Base-by-base conservation (phyloP, 2,113 vertebrate genomes). In the Neofelis nebulosa region DNA sequence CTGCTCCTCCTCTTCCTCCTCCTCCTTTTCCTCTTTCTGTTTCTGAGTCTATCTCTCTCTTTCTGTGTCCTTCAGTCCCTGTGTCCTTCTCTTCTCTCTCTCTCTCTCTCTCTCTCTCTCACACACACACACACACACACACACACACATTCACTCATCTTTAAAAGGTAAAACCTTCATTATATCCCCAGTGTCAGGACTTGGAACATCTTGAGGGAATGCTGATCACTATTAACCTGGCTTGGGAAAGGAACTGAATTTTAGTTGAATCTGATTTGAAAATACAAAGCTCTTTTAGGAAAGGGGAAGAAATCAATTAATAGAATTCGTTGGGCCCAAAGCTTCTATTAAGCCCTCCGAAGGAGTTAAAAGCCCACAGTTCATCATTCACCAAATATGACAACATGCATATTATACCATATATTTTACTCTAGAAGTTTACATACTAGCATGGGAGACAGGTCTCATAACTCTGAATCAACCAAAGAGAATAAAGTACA, bases 181-280 rank as follows among this genome's bases (percentile, higher is more conserved):
- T 69, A 10, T 61, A 38, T 94, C 55, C 69, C 74, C 74, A 73
- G n/a, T 66, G 57, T 86, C 79, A 93, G 50, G 41, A 84, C 71
- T 31, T 95, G 85, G 33, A 15, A 15, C 33, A 73, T 63, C 27
- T 80, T 82, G 86, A 87, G 31, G 68, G 79, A 27, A 38, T 41
- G 80, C 33, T 55, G 33, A 85, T 21, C 31, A 18, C 68, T 12
- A 21, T 69, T 71, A 91, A 66, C 76, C 38, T 73, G 74, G 36
- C 80, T 55, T 88, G 80, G 73, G 76, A 96, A 93, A 86, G 31
- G 50, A 94, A 79, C 55, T 45, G 9, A 69, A 92, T 92, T 97
- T 96, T 63, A 80, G 29, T 38, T 73, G 88, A 86, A 86, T 4
- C 19, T 81, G 57, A 78, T 95, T 93, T 87, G 68, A 97, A 88